Conservation (phyloP, 2,113 vertebrate species). For the Pitta sordida region DNA sequence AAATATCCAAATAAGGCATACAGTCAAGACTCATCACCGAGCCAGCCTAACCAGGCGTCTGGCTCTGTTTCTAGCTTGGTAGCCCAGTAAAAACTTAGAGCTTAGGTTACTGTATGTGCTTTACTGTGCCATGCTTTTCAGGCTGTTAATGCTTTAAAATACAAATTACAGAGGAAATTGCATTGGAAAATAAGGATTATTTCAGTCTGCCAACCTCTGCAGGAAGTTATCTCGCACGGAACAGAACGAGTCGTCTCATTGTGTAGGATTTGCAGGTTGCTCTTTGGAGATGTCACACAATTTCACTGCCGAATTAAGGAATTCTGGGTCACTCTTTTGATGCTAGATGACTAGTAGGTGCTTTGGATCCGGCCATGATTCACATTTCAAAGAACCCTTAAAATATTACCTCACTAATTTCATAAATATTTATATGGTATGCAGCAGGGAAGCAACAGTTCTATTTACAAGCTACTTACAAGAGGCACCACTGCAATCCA, state of each 20-base stretch:
- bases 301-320: background rate
- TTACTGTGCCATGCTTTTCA: background rate
- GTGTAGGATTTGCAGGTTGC: background rate
- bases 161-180: background rate
- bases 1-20: background rate
- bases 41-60: background rate
- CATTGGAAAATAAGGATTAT: background rate
- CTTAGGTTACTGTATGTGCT: background rate
- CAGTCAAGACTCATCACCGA: background rate
- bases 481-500: background rate
- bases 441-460: background rate
- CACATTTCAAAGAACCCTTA: background rate
- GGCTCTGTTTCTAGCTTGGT: background rate
- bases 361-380: background rate
- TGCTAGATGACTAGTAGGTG: background rate
- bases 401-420: conserved; percentile 13
- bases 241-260: background rate
- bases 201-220: background rate
- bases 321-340: background rate
- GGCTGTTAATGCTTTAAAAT: background rate
- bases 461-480: conserved; percentile 24
- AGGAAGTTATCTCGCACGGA: background rate
- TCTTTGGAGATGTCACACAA: background rate
- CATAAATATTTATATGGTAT: conserved; percentile 42
- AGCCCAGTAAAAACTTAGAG: background rate